phyloP scores from a whole-genome alignment of 2,797 vertebrate species.

The Enteromius unitaeniatus region DNA sequence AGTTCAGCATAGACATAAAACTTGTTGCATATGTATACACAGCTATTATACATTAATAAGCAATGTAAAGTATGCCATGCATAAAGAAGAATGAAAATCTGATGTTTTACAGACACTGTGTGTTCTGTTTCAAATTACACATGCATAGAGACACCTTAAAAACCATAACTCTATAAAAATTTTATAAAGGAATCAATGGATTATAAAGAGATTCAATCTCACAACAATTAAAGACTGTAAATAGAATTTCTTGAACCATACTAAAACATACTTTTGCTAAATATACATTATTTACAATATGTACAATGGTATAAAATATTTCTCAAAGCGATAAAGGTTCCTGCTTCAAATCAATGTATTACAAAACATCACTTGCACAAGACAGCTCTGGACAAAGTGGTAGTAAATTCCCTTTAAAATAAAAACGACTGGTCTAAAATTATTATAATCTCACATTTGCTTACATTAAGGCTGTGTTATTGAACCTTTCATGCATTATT shows the following conservation, averaged over 20 bases:
- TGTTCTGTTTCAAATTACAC: conserved; percentile 7
- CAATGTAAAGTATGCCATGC: conserved; percentile 29
- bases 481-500: conserved; percentile 49
- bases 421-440: neutral
- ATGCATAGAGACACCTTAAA: conserved; percentile 13
- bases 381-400: conserved; percentile 17
- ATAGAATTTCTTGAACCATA: neutral
- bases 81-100: neutral
- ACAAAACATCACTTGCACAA: conserved; percentile 25
- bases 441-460: conserved; percentile 25
- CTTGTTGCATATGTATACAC: conserved; percentile 27
- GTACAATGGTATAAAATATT: conserved; percentile 16
- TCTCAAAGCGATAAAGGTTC: conserved; percentile 25
- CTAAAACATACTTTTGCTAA: conserved; percentile 18
- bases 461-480: conserved; percentile 30
- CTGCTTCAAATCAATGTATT: conserved; percentile 18
- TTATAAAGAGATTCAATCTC: neutral
- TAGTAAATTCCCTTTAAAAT: conserved; percentile 23
- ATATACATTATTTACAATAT: conserved; percentile 23
- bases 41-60: conserved; percentile 21
- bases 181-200: neutral
- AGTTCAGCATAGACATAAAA: conserved; percentile 16
- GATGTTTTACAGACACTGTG: neutral
- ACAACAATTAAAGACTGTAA: conserved; percentile 26
- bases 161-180: conserved; percentile 15